Percentiles rank a stretch among this genome's conserved stretches.
These are phyloP conservation scores for Eupithecia insigniata DNA, from an alignment of 2,888 invertebrate genomes.

Conservation along the genomic window DNA sequence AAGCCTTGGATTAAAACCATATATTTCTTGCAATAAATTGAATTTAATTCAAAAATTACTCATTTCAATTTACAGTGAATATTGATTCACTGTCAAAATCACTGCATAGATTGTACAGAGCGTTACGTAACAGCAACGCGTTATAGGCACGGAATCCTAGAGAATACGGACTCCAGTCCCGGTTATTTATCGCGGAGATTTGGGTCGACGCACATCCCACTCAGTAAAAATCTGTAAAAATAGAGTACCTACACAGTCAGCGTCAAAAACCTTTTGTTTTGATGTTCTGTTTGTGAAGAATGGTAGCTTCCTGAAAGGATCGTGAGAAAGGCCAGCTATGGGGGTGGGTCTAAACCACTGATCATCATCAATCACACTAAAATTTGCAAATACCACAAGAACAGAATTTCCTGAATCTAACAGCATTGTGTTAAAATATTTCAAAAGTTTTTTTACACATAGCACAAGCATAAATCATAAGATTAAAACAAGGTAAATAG, in stretches of 20 bases:
- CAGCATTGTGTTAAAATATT: too few relatives aligned
- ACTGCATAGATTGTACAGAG: too few relatives aligned
- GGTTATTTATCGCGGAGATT: constrained; percentile 30
- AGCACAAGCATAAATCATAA: background rate
- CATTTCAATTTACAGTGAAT: too few relatives aligned
- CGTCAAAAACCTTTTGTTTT: constrained; percentile 8
- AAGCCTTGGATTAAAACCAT: too few relatives aligned
- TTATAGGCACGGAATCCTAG: background rate
- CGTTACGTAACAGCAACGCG: background rate
- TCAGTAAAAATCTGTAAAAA: constrained; percentile 17
- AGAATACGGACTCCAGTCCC: constrained; percentile 4
- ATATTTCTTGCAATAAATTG: too few relatives aligned
- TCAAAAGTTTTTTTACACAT: too few relatives aligned
- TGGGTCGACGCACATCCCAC: constrained; percentile 32
- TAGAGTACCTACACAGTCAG: constrained; percentile 12
- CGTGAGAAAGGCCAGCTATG: background rate
- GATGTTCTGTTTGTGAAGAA: constrained; percentile 3
- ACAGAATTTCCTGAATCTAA: too few relatives aligned
- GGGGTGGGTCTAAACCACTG: too few relatives aligned
- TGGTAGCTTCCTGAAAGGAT: background rate
- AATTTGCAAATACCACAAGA: too few relatives aligned
- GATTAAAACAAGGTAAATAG: background rate
- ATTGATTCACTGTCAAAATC: too few relatives aligned
- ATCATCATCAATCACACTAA: too few relatives aligned
- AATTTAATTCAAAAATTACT: too few relatives aligned